phyloP scores from a whole-genome alignment of 2,797 vertebrate genomes.

The Catharus ustulatus region DNA sequence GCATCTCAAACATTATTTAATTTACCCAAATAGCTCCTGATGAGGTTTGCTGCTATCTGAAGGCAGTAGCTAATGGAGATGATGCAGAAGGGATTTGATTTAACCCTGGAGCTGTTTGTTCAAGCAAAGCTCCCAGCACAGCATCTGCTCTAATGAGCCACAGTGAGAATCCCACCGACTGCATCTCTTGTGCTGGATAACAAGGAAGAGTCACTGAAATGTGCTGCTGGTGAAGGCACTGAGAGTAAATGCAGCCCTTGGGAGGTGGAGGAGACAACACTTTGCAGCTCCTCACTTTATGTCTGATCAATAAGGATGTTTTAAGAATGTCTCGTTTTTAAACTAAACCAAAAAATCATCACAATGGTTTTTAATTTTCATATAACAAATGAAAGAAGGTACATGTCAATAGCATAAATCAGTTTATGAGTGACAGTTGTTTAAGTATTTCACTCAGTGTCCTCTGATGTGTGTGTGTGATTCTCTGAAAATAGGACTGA shows the following conservation, averaged over 20 bases:
- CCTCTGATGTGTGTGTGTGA: neutral
- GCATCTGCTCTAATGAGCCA: conserved; percentile 57
- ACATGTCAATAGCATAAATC: neutral
- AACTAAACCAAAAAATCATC: neutral
- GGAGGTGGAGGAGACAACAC: neutral
- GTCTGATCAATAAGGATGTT: neutral
- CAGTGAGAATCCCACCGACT: conserved; percentile 4
- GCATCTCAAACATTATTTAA: neutral
- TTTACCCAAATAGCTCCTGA: neutral
- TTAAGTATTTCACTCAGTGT: neutral
- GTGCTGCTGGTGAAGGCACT: neutral
- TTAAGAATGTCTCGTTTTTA: neutral
- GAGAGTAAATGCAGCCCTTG: neutral
- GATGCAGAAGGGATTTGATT: conserved; percentile 47
- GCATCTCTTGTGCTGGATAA: conserved; percentile 8
- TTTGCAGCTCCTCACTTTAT: neutral
- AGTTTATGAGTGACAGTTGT: neutral
- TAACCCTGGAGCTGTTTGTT: conserved; percentile 52
- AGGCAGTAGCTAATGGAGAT: conserved; percentile 7
- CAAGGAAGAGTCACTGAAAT: neutral
- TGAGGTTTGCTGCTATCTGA: neutral
- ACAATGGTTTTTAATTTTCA: neutral
- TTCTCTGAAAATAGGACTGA: neutral
- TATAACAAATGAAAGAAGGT: neutral
- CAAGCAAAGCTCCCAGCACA: conserved; percentile 30